Evolutionary conservation across 2,113 vertebrate species (phyloP), one percentile per base, ranked within the genome.

Genomic region (Clinocottus analis): DNA sequence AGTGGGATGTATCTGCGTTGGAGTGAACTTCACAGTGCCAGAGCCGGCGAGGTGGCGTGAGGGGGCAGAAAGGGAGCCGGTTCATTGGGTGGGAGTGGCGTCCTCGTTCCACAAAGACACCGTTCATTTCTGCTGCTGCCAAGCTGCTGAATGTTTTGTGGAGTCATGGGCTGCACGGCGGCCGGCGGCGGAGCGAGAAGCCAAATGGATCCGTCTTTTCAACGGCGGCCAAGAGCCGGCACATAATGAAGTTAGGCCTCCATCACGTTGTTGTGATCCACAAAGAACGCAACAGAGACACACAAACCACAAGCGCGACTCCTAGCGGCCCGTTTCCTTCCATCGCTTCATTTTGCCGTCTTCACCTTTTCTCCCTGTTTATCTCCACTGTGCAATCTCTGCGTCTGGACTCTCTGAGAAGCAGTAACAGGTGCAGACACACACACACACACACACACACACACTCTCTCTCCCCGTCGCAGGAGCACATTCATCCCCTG

Each of bases 81-180:
- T 92, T 93, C 87, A 89, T 74, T 83, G 81, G 79, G 76, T 82
- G 49, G 17, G 67, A 75, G 82, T 90, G 16, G 67, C 73, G 81
- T 91, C 79, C 79, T 82, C 72, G 79, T 88, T 90, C 86, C 82
- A 71, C 79, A 75, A 72, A 72, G 86, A 84, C 89, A 84, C 83
- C 81, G 87, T 87, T 84, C 21, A 49, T 88, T 89, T 73, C 75
- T 86, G 86, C 86, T 14, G 39, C 69, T 90, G 91, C 93, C 92
- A 93, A 92, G 89, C 87, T 83, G 91, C 90, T 91, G 91, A 91
- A 90, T 88, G 85, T 91, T 93, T 88, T 79, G 89, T 77, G 72
- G 76, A 85, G 86, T 94, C 89, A 90, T 88, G 86, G 85, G 82
- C 85, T 81, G 84, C 80, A 89, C 85, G 87, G 79, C 69, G 39